phyloP scores from a whole-genome alignment of 37 sponge, comb jelly and placozoan genomes.

The Ianthella basta region DNA sequence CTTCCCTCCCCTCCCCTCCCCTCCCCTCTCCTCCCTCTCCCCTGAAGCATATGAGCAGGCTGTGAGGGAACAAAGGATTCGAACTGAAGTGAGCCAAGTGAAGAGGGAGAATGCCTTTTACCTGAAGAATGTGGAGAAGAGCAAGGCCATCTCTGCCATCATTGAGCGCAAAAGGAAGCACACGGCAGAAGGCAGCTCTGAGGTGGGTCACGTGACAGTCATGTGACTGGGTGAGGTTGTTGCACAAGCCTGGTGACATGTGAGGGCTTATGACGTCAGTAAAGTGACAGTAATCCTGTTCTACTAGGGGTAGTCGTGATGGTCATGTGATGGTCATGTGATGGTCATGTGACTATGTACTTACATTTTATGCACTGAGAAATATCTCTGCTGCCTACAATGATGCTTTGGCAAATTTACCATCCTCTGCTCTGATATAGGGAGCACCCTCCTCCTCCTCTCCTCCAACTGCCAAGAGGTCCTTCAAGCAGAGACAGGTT shows the following conservation, averaged over 20 bases:
- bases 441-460: background rate
- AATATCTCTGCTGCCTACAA: too few relatives aligned
- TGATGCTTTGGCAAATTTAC: too few relatives aligned
- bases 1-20: too few relatives aligned
- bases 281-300: background rate
- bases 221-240: too few relatives aligned
- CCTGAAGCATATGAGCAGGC: constrained; percentile 83
- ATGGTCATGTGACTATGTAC: too few relatives aligned
- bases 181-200: constrained; percentile 20
- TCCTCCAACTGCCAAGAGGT: background rate
- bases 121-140: constrained; percentile 83
- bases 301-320: too few relatives aligned
- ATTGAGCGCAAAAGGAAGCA: constrained; percentile 71
- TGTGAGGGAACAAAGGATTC: constrained; percentile 80
- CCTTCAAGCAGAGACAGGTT: constrained; percentile 5
- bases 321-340: too few relatives aligned
- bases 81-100: constrained; percentile 88
- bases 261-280: constrained; percentile 1
- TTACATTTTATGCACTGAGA: too few relatives aligned
- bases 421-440: too few relatives aligned
- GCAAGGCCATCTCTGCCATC: constrained; percentile 77
- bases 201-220: background rate
- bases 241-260: too few relatives aligned
- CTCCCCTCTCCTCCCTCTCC: background rate
- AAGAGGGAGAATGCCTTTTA: constrained; percentile 82